Percentiles rank a stretch among this genome's conserved stretches.
Evolutionary conservation across 2,888 invertebrate genomes (phyloP).

Genomic region (Drymonia ruficornis): DNA sequence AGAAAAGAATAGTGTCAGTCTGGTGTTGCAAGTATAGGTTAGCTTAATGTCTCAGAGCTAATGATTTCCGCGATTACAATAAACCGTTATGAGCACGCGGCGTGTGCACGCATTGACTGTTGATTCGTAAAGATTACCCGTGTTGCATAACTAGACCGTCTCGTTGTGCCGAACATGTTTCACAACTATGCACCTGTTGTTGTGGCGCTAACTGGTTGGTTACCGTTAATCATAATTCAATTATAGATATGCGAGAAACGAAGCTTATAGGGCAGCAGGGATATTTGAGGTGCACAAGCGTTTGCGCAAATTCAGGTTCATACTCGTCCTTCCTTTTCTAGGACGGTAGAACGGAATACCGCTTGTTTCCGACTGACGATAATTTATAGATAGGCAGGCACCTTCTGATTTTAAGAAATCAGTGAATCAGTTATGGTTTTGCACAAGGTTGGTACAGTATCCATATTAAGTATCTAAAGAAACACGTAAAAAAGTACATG

Average conservation of each 20-base stretch:
- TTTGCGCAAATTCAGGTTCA: too few relatives aligned
- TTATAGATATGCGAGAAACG: conserved; percentile 19
- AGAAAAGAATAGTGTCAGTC: conserved; percentile 21
- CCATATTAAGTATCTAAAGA: too few relatives aligned
- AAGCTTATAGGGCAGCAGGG: neutral
- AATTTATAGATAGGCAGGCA: too few relatives aligned
- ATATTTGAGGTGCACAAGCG: too few relatives aligned
- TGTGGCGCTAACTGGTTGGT: conserved; percentile 62
- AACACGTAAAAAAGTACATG: too few relatives aligned
- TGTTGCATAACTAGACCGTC: conserved; percentile 72
- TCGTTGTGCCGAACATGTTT: conserved; percentile 65
- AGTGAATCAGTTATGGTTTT: too few relatives aligned
- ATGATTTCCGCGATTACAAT: conserved; percentile 71
- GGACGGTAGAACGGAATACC: too few relatives aligned
- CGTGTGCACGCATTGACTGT: conserved; percentile 63
- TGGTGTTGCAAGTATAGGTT: conserved; percentile 20
- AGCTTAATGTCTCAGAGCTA: conserved; percentile 33
- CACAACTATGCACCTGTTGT: conserved; percentile 70
- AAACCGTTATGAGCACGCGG: conserved; percentile 71
- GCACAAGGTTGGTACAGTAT: too few relatives aligned
- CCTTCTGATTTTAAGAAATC: too few relatives aligned
- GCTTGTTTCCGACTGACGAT: too few relatives aligned
- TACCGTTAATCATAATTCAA: conserved; percentile 49
- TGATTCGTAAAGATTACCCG: conserved; percentile 69
- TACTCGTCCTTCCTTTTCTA: too few relatives aligned